phyloP scores from a whole-genome alignment of 2,797 vertebrate genomes.

The Danio tinwini region DNA sequence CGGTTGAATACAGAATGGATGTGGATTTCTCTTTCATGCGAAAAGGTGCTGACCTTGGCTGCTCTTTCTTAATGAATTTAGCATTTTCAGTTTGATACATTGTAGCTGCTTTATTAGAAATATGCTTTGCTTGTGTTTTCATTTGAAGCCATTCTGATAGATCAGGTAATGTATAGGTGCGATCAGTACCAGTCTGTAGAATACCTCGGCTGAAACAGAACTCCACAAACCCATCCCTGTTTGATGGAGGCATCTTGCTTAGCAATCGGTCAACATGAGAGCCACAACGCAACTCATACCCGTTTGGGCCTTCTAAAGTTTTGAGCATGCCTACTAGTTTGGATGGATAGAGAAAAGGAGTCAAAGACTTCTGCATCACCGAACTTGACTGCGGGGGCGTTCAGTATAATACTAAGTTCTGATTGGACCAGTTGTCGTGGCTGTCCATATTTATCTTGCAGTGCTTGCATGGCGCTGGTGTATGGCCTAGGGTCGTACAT shows the following conservation, averaged over 20 bases:
- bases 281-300: conserved; percentile 48
- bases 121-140: background rate
- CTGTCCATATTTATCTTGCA: conserved; percentile 52
- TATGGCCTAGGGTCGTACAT: conserved; percentile 36
- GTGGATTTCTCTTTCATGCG: background rate
- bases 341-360: conserved; percentile 47
- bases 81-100: background rate
- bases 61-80: background rate
- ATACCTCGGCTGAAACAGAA: background rate
- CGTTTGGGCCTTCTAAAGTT: conserved; percentile 46
- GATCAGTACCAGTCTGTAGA: background rate
- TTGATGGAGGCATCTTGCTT: background rate
- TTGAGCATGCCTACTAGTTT: conserved; percentile 54
- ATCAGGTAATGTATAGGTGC: background rate
- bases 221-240: background rate
- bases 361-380: conserved; percentile 53
- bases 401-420: conserved; percentile 32
- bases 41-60: background rate
- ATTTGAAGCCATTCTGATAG: conserved; percentile 4
- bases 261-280: background rate
- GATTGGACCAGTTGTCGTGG: conserved; percentile 44
- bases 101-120: no score
- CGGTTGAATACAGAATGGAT: background rate
- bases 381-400: conserved; percentile 34
- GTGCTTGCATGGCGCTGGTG: conserved; percentile 18